Conservation (phyloP, 2,888 invertebrate species). For the Pocota personata region DNA sequence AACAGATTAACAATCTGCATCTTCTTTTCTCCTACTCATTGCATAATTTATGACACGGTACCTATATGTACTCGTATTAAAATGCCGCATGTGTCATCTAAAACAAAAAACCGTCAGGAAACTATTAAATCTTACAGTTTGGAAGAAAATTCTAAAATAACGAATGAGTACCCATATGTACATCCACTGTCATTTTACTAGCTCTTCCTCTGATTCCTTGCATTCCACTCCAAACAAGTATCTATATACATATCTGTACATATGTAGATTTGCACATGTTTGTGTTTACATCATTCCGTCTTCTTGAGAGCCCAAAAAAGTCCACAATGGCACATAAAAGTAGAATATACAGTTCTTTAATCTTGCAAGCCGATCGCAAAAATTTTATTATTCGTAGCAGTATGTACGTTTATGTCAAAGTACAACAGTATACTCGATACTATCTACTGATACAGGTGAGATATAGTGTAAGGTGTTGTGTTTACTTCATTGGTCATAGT, state of each 20-base stretch:
- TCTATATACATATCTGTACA: too few relatives aligned
- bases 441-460: conserved; percentile 33
- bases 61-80: background rate
- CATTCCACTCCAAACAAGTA: conserved; percentile 5
- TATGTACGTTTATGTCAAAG: conserved; percentile 13
- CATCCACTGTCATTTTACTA: conserved; percentile 22
- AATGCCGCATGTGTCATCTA: background rate
- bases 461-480: conserved; percentile 23
- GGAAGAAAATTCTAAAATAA: conserved; percentile 26
- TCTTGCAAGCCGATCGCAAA: conserved; percentile 56
- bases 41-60: conserved; percentile 17
- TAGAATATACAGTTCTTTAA: conserved; percentile 57
- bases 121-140: conserved; percentile 30
- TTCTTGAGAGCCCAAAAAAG: conserved; percentile 33
- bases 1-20: conserved; percentile 7
- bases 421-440: conserved; percentile 24
- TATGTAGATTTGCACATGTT: background rate
- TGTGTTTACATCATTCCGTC: conserved; percentile 3
- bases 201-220: conserved; percentile 11
- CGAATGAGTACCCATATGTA: conserved; percentile 19
- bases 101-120: background rate
- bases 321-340: conserved; percentile 56
- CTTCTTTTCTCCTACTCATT: conserved; percentile 11
- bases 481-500: conserved; percentile 36
- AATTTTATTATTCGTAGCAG: conserved; percentile 15